phyloP scores from a whole-genome alignment of 1,140 invertebrate species.

The Gyrodactylus salaris region DNA sequence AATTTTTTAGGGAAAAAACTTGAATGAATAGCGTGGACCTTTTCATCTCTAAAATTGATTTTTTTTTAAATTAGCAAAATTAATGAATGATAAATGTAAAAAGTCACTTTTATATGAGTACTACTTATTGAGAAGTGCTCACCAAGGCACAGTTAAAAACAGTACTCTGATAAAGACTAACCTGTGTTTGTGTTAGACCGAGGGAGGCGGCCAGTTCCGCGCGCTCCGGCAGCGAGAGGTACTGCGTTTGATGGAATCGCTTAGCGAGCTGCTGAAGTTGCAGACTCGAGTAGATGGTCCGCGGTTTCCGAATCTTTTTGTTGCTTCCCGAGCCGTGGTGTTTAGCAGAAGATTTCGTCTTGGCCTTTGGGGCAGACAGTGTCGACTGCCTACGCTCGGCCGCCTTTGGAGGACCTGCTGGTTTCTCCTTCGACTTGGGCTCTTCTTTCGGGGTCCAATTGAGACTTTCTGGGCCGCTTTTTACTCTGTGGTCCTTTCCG shows the following conservation, averaged over 20 bases:
- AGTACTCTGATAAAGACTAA: not conserved
- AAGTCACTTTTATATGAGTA: no score
- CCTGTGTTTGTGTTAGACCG: constrained; percentile 8
- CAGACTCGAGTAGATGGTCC: constrained; percentile 7
- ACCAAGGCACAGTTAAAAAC: not conserved
- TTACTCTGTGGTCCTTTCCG: not conserved
- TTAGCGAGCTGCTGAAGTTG: constrained; percentile 7
- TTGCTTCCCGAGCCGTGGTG: not conserved
- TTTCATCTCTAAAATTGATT: no score
- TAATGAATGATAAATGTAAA: no score
- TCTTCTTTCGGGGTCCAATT: no score
- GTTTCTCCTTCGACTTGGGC: not conserved
- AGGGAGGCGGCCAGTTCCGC: constrained; percentile 4
- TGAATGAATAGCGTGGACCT: no score
- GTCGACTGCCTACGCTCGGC: not conserved
- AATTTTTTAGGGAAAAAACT: no score
- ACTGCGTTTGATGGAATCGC: constrained; percentile 1
- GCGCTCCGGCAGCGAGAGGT: constrained; percentile 4
- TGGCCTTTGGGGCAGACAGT: not conserved
- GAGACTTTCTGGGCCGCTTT: not conserved
- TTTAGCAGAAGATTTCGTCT: not conserved
- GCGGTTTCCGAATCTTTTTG: constrained; percentile 7
- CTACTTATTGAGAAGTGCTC: no score
- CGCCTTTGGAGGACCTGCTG: not conserved
- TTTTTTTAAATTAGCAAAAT: no score